Evolutionary conservation across 2,888 invertebrate species (phyloP), one percentile per base, ranked within the genome.

Genomic region (Entomobrya proxima): DNA sequence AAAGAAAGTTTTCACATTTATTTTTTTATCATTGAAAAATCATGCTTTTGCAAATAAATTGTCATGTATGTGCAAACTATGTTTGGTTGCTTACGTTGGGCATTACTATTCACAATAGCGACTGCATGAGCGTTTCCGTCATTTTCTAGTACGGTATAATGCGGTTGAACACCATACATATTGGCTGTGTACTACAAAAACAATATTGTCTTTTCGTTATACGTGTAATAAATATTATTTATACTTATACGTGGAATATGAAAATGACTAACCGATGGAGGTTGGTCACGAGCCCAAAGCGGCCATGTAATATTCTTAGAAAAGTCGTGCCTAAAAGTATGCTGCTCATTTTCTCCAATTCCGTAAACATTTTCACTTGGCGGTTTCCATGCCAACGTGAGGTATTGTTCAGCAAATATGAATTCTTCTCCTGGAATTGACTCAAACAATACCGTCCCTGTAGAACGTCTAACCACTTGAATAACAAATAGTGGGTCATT

Each of bases 81-180:
- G 15, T 55, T 11, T 9, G 11, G 21, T 4, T 5, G 9, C 21
- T 32, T 93, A 96, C 96, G 96, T 95, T 96, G 96, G 47, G 96
- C 96, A 91, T 97, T 96, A 90, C 96, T 95, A 91, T 97, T 97
- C n/a, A 96, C 92, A 5, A 97, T 93, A 40, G 96, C 93, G 30
- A 96, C 95, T 11, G 96, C 96, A 91, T 95, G 95, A 85, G 94
- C 94, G 37, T 93, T 94, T 11, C 95, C 95, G 77, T 94, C 93
- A 27, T 94, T 92, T 91, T 96, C 96, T 90, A 96, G 92, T 0
- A 94, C 93, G 91, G 96, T 91, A 91, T 96, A 96, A 92, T 96
- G 96, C 0, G 97, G 96, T 91, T 97, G 97, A 7, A 94, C 94
- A 15, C 97, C 96, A 91, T 97, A 97, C 35, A 96, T 92, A 91